phyloP scores from a whole-genome alignment of 2,797 vertebrate genomes.

The Pangasius krempfi region DNA sequence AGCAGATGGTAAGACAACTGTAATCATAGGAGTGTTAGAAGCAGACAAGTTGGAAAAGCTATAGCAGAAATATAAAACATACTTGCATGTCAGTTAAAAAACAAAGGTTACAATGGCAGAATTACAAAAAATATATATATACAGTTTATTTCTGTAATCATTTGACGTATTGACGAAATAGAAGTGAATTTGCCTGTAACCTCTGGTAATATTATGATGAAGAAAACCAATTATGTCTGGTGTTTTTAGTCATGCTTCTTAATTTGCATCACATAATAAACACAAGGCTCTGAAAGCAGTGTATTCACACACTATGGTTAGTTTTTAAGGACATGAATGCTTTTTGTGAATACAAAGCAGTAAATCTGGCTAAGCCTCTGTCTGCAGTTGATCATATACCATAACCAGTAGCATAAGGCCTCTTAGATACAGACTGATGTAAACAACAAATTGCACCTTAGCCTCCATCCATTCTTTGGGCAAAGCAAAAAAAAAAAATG shows the following conservation, averaged over 20 bases:
- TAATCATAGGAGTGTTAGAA: background rate
- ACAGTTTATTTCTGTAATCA: background rate
- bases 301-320: background rate
- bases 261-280: background rate
- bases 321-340: background rate
- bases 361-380: slow-evolving; percentile 18
- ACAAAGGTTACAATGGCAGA: background rate
- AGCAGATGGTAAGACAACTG: background rate
- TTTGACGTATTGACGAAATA: background rate
- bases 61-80: background rate
- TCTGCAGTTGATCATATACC: background rate
- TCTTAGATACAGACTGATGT: slow-evolving; percentile 41
- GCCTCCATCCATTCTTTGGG: background rate
- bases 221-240: background rate
- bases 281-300: background rate
- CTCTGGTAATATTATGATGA: background rate
- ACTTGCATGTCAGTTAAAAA: background rate
- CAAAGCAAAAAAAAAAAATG: background rate
- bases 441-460: slow-evolving; percentile 35
- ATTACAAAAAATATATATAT: background rate
- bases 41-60: background rate
- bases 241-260: background rate
- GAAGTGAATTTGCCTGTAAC: background rate
- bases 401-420: slow-evolving; percentile 45
- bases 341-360: background rate